Percentiles rank a stretch among this genome's conserved stretches.
phyloP scores from a whole-genome alignment of 2,113 vertebrate genomes.

The Lampris incognitus region DNA sequence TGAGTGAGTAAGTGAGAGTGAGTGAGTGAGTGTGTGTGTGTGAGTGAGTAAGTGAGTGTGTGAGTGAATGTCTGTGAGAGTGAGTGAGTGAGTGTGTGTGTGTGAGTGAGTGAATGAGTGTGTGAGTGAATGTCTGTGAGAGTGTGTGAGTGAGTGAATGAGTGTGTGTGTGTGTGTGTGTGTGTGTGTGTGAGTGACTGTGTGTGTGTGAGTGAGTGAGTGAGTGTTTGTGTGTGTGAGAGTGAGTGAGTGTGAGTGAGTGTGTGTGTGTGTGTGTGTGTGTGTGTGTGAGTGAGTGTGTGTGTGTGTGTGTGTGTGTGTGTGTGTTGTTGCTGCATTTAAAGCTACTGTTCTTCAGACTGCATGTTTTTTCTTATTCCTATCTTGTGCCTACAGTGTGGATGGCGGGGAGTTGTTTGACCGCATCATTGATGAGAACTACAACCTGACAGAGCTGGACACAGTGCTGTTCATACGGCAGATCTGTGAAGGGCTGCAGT shows the following conservation, averaged over 20 bases:
- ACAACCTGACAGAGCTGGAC: slow-evolving; percentile 91
- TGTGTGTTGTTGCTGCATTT: neutral
- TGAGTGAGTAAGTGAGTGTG: neutral
- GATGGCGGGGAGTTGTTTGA: slow-evolving; percentile 97
- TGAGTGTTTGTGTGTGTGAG: slow-evolving; percentile 77
- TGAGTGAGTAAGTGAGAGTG: slow-evolving; percentile 3
- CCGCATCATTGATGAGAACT: slow-evolving; percentile 96
- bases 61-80: neutral
- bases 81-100: slow-evolving; percentile 5
- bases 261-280: neutral
- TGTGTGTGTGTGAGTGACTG: neutral
- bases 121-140: slow-evolving; percentile 3
- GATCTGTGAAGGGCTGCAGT: slow-evolving; percentile 94
- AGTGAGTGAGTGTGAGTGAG: slow-evolving; percentile 15
- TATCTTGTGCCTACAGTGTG: slow-evolving; percentile 82
- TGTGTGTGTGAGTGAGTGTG: neutral
- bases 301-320: slow-evolving; percentile 8
- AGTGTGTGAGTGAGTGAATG: neutral
- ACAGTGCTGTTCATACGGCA: slow-evolving; percentile 92
- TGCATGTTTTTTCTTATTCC: neutral
- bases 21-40: slow-evolving; percentile 82
- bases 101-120: neutral
- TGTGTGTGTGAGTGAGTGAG: neutral
- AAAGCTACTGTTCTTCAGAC: neutral
- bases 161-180: neutral